A percentile compares a stretch with the other conserved stretches of the same genome.
These are phyloP conservation scores for Pelosia muscerda DNA, from an alignment of 2,888 invertebrate genomes.

Conservation along the genomic window DNA sequence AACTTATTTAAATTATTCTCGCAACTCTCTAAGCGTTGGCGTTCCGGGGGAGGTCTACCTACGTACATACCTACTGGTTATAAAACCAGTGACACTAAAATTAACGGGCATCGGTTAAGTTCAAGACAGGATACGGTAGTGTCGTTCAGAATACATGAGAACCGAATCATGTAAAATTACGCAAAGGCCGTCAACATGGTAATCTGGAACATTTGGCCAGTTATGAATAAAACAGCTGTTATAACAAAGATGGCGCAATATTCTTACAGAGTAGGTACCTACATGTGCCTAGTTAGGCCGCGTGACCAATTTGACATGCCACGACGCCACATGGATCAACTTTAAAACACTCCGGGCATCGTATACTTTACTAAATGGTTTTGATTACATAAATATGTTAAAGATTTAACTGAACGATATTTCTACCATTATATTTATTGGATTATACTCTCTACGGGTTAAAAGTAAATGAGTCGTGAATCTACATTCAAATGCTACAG, in stretches of 20 bases:
- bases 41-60: constrained; percentile 31
- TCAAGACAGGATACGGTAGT: constrained; percentile 22
- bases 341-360: constrained; percentile 6
- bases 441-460: background rate
- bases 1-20: constrained; percentile 47
- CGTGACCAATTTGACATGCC: constrained; percentile 58
- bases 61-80: constrained; percentile 27
- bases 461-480: background rate
- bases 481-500: background rate
- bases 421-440: background rate
- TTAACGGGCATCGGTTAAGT: constrained; percentile 21
- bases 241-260: constrained; percentile 58
- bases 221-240: constrained; percentile 63
- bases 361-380: constrained; percentile 8
- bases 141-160: constrained; percentile 18
- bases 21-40: constrained; percentile 44
- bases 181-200: constrained; percentile 31
- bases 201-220: constrained; percentile 40
- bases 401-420: background rate
- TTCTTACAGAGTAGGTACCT: constrained; percentile 21
- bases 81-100: constrained; percentile 41
- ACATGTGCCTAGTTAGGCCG: constrained; percentile 38
- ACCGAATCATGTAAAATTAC: constrained; percentile 24
- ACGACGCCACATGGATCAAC: constrained; percentile 50
- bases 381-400: constrained; percentile 17